These are phyloP conservation scores for Cephalotes varians DNA, from an alignment of 2,888 invertebrate species.

Conservation along the genomic window DNA sequence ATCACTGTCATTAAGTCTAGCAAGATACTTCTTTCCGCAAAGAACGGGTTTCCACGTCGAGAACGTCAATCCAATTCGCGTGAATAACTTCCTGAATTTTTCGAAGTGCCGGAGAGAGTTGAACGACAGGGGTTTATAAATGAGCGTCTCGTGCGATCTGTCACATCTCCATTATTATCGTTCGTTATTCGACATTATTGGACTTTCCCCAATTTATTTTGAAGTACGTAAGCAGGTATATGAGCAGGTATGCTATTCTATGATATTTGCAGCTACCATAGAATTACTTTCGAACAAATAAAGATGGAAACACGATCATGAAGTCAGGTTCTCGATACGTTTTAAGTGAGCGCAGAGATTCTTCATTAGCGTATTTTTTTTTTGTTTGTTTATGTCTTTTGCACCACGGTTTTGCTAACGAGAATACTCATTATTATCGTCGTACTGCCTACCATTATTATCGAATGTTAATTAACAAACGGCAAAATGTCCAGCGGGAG, in stretches of 20 bases:
- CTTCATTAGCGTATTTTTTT: not conserved
- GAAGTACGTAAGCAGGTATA: conserved; percentile 2
- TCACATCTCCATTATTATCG: conserved; percentile 68
- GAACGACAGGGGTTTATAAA: conserved; percentile 57
- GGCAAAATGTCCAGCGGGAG: not conserved
- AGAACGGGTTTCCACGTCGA: conserved; percentile 50
- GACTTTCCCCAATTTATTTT: conserved; percentile 71
- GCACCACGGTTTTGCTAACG: not conserved
- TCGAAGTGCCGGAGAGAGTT: conserved; percentile 62
- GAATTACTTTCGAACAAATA: conserved; percentile 2
- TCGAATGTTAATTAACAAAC: conserved; percentile 18
- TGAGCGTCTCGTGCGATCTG: conserved; percentile 60
- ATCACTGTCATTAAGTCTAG: conserved; percentile 63
- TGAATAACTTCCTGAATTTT: conserved; percentile 54
- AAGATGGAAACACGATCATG: not conserved
- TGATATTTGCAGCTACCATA: not conserved
- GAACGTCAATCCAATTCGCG: conserved; percentile 48
- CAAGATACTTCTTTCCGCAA: conserved; percentile 47
- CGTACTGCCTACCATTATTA: not conserved
- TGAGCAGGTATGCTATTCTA: too few relatives aligned
- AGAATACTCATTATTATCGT: not conserved
- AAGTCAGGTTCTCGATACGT: not conserved
- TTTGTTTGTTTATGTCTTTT: not conserved
- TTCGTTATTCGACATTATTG: conserved; percentile 56
- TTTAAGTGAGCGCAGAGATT: not conserved